Evolutionary conservation across 2,797 vertebrate genomes (phyloP).

Genomic region (Oceanodroma leucorhoa): DNA sequence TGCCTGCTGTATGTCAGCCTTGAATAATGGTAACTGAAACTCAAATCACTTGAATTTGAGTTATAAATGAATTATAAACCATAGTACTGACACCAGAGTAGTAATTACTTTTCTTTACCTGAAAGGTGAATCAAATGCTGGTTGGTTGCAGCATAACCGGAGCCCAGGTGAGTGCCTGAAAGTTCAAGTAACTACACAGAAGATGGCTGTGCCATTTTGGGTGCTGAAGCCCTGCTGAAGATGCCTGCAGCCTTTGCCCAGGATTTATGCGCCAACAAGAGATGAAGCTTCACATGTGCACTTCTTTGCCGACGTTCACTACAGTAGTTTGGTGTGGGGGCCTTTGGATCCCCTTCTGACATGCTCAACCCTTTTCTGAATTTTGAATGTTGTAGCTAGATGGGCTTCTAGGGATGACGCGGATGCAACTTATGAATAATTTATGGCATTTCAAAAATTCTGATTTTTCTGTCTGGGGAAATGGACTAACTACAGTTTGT

Average conservation of each 20-base stretch:
- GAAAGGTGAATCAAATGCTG: neutral
- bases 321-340: neutral
- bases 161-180: neutral
- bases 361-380: neutral
- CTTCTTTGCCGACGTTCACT: neutral
- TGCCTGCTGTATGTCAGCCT: neutral
- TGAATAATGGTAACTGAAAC: neutral
- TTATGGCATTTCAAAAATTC: neutral
- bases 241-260: neutral
- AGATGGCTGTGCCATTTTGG: neutral
- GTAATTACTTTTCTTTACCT: neutral
- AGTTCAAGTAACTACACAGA: neutral
- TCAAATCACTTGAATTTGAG: neutral
- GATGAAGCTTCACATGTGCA: neutral
- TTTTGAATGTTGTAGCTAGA: neutral
- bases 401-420: neutral
- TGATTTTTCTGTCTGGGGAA: neutral
- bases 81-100: neutral
- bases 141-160: neutral
- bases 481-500: slow-evolving; percentile 19
- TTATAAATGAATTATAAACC: neutral
- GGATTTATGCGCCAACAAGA: neutral
- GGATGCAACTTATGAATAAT: neutral
- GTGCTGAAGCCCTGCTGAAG: neutral
- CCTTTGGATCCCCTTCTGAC: neutral